Conservation (phyloP, 2,888 invertebrate genomes). For the Nasonovia ribisnigri region DNA sequence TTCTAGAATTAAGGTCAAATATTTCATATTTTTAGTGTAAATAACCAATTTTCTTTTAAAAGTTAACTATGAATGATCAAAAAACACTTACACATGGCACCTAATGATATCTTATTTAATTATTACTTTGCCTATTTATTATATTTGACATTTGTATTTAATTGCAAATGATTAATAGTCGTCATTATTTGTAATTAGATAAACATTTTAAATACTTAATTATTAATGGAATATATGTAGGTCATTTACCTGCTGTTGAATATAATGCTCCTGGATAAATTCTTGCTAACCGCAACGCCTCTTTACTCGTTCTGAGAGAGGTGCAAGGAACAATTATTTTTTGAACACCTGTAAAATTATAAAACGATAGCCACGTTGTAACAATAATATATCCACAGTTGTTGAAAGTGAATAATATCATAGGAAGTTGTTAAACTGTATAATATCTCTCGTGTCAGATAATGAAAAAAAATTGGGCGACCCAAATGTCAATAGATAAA, state of each 20-base stretch:
- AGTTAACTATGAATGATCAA: background rate
- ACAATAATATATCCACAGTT: background rate
- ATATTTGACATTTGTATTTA: too few species aligned
- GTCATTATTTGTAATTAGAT: background rate
- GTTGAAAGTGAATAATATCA: background rate
- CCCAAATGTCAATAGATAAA: background rate
- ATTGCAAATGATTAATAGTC: background rate
- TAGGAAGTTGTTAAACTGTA: background rate
- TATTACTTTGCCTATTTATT: too few species aligned
- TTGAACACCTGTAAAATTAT: conserved; percentile 80
- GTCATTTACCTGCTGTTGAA: conserved; percentile 83
- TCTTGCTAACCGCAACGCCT: conserved; percentile 88
- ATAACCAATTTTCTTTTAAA: background rate
- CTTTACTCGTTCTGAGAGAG: conserved; percentile 89
- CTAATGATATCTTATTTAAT: background rate
- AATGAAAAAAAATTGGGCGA: background rate
- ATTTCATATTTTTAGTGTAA: background rate
- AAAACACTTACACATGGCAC: background rate
- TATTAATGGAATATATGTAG: background rate
- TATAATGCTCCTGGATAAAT: conserved; percentile 92
- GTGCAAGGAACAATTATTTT: conserved; percentile 95
- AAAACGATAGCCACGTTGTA: conserved; percentile 66
- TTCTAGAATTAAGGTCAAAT: background rate
- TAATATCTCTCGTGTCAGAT: background rate
- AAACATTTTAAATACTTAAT: background rate